Evolutionary conservation across 2,113 vertebrate genomes (phyloP).

Genomic region (Tupaia chinensis): DNA sequence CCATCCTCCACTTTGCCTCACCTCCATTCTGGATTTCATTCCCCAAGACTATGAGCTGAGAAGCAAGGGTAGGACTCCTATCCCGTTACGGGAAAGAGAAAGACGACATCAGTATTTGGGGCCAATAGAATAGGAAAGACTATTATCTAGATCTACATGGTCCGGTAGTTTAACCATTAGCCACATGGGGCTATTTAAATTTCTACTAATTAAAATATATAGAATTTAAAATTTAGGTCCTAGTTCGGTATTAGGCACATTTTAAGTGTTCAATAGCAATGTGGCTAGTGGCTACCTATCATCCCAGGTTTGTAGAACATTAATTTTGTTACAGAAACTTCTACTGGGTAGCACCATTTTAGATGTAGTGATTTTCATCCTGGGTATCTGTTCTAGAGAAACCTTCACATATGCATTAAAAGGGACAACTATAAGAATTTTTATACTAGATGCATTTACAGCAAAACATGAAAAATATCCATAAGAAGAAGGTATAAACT

Average conservation of each 20-base stretch:
- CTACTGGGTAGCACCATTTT: not conserved
- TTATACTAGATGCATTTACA: not conserved
- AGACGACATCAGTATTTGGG: not conserved
- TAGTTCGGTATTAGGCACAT: not conserved
- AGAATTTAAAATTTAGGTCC: not conserved
- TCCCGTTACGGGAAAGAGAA: not conserved
- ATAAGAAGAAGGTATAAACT: not conserved
- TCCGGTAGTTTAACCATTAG: not conserved
- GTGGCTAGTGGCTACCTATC: not conserved
- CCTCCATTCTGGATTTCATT: not conserved
- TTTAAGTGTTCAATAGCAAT: not conserved
- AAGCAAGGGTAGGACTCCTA: not conserved
- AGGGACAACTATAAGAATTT: not conserved
- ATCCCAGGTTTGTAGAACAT: not conserved
- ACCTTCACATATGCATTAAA: not conserved
- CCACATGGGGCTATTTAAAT: not conserved
- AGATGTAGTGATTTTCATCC: not conserved
- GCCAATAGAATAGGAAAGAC: not conserved
- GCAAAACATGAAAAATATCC: not conserved
- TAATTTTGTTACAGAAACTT: not conserved
- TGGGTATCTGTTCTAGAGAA: not conserved
- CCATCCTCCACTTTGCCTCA: not conserved
- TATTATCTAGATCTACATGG: not conserved
- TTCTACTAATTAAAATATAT: not conserved
- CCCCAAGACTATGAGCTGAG: not conserved